Conservation (phyloP, 2,888 invertebrate genomes). For the Melikaiella ostensackeni region DNA sequence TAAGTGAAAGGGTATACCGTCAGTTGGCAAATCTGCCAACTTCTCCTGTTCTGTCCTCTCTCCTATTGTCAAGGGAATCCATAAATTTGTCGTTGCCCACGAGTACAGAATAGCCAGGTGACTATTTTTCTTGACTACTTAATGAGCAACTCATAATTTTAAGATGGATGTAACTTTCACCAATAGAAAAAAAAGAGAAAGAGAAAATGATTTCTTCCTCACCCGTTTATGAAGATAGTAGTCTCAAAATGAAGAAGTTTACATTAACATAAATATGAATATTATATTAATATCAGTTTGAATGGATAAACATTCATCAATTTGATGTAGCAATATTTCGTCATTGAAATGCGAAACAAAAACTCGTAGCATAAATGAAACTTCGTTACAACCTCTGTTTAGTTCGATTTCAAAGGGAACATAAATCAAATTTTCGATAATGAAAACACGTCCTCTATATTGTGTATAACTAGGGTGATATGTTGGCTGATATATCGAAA, state of each 20-base stretch:
- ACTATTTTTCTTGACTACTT: slow-evolving; percentile 1
- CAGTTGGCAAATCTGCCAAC: slow-evolving; percentile 66
- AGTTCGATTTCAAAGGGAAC: slow-evolving; percentile 16
- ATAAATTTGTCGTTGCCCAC: slow-evolving; percentile 56
- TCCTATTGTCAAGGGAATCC: slow-evolving; percentile 63
- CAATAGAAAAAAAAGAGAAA: neutral
- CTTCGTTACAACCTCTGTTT: slow-evolving; percentile 21
- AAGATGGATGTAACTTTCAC: neutral
- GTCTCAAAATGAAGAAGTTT: neutral
- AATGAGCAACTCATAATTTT: slow-evolving; percentile 1
- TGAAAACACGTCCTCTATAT: slow-evolving; percentile 24
- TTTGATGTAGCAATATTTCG: slow-evolving; percentile 7
- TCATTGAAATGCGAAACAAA: slow-evolving; percentile 24
- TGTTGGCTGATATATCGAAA: neutral
- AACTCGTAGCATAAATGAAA: neutral
- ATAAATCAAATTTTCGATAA: slow-evolving; percentile 30
- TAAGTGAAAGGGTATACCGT: slow-evolving; percentile 36
- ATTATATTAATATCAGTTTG: no score
- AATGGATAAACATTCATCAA: no score
- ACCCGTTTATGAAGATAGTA: neutral
- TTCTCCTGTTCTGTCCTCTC: slow-evolving; percentile 55
- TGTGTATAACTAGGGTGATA: neutral
- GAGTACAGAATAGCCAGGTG: neutral
- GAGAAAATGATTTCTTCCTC: neutral
- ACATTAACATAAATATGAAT: no score